Conservation (phyloP, 2,113 vertebrate genomes). For the Symphodus melops region DNA sequence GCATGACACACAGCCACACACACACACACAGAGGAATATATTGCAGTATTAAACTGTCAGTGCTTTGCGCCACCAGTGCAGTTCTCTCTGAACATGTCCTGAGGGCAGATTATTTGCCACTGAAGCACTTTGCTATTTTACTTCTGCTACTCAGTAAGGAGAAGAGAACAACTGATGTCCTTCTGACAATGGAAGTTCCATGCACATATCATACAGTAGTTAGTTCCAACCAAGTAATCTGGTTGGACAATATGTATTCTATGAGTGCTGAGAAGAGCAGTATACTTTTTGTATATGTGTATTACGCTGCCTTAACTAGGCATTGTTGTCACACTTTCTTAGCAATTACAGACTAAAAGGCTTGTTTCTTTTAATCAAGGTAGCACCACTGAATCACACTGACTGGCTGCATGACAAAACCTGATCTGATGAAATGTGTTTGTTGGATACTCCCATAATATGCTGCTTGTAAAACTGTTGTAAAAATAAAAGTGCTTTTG, state of each 20-base stretch:
- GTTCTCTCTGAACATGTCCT: conserved; percentile 38
- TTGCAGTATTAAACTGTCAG: conserved; percentile 35
- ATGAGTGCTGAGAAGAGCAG: neutral
- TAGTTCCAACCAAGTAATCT: neutral
- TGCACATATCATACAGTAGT: conserved; percentile 15
- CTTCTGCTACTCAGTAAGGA: conserved; percentile 8
- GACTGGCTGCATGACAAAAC: too few relatives aligned
- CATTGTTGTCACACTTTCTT: too few relatives aligned
- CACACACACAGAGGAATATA: conserved; percentile 23
- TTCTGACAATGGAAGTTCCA: conserved; percentile 31
- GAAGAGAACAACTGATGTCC: conserved; percentile 25
- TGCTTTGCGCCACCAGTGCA: conserved; percentile 28
- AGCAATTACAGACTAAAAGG: too few relatives aligned
- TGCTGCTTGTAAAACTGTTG: too few relatives aligned
- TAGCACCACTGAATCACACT: too few relatives aligned
- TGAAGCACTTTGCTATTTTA: conserved; percentile 52
- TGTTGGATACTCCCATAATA: too few relatives aligned
- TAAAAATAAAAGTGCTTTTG: too few relatives aligned
- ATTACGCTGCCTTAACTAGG: too few relatives aligned
- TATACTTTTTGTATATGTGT: neutral
- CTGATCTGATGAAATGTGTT: too few relatives aligned
- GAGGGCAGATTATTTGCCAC: conserved; percentile 56
- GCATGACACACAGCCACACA: conserved; percentile 3
- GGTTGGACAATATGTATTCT: neutral
- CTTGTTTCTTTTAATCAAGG: too few relatives aligned